Evolutionary conservation across 2,797 vertebrate genomes (phyloP).

Genomic region (Acanthiza pusilla): DNA sequence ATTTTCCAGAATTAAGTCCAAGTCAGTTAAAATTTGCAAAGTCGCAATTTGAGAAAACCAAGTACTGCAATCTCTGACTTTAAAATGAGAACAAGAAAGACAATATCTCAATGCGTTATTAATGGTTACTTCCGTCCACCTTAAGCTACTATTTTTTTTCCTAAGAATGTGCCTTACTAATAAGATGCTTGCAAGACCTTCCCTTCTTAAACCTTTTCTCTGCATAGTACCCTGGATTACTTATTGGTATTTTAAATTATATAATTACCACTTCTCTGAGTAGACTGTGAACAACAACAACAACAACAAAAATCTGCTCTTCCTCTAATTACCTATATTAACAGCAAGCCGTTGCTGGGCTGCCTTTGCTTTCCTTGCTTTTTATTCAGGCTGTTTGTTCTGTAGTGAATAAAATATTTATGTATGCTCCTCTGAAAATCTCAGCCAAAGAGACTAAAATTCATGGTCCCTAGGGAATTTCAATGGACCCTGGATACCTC

Average conservation of each 20-base stretch:
- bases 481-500: neutral
- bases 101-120: neutral
- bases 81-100: neutral
- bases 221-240: neutral
- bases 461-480: neutral
- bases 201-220: neutral
- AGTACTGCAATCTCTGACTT: neutral
- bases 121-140: neutral
- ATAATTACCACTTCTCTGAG: neutral
- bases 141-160: neutral
- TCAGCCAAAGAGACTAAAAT: neutral
- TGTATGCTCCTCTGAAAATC: neutral
- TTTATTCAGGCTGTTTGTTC: neutral
- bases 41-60: neutral
- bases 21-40: neutral
- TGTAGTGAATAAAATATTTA: slow-evolving; percentile 34
- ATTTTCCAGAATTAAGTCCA: neutral
- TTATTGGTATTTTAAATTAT: neutral
- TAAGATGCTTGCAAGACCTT: neutral
- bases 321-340: neutral
- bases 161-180: neutral
- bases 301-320: neutral
- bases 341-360: neutral
- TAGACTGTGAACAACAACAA: neutral
- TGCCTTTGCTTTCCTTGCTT: neutral